Conservation (phyloP, 92 coral and sea anemone species). For the Parazoanthus swiftii region DNA sequence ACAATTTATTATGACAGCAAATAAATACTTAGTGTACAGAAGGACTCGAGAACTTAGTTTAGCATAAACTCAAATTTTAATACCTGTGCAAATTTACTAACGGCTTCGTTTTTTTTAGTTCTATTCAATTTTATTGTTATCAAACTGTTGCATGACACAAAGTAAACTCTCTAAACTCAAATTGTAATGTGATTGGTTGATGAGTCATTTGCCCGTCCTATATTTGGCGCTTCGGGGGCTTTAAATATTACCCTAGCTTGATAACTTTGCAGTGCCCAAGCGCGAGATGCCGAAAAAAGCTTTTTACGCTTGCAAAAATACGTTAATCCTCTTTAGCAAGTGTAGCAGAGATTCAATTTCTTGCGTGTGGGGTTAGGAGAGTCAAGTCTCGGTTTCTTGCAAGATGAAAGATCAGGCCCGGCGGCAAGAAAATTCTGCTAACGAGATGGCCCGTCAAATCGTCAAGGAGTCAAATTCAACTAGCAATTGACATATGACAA, state of each 20-base stretch:
- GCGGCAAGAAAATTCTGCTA: slow-evolving; percentile 33
- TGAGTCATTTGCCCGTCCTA: slow-evolving; percentile 12
- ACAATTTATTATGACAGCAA: not conserved
- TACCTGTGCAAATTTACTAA: slow-evolving; percentile 5
- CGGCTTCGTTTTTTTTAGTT: not conserved
- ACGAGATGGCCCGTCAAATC: slow-evolving; percentile 46
- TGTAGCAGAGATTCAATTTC: not conserved
- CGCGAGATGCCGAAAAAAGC: not conserved
- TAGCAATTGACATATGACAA: slow-evolving; percentile 43
- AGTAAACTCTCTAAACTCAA: not conserved
- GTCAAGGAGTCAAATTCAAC: slow-evolving; percentile 35
- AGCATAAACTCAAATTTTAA: not conserved
- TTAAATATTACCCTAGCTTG: not conserved
- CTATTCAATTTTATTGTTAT: not conserved
- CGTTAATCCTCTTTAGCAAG: slow-evolving; percentile 36
- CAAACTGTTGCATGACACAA: not conserved
- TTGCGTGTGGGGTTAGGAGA: slow-evolving; percentile 37
- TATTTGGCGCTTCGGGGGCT: slow-evolving; percentile 8
- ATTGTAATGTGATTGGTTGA: slow-evolving; percentile 28
- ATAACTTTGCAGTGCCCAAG: too few relatives aligned
- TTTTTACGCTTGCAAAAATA: not conserved
- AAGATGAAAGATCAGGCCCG: slow-evolving; percentile 36
- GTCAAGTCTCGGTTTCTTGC: slow-evolving; percentile 33
- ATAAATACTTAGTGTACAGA: not conserved
- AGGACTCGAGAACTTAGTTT: not conserved